Percentiles rank a stretch among this genome's conserved stretches.
Evolutionary conservation across 2,888 invertebrate genomes (phyloP).

Genomic region (Nomada ferruginata): DNA sequence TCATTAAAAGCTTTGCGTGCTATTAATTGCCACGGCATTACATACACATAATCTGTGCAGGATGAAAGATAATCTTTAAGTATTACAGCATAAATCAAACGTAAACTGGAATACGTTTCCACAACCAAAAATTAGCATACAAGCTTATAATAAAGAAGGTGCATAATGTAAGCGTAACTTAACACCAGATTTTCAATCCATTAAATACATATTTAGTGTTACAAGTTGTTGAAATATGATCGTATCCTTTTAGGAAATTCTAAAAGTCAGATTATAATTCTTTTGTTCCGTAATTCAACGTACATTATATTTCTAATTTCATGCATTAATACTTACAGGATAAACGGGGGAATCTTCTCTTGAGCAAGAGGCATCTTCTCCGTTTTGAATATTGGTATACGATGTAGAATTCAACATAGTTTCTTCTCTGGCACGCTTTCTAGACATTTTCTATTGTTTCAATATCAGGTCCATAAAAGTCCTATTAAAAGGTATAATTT

Average conservation of each 20-base stretch:
- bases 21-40: slow-evolving; percentile 28
- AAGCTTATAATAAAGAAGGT: background rate
- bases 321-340: slow-evolving; percentile 71
- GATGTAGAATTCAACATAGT: slow-evolving; percentile 65
- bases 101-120: background rate
- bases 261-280: background rate
- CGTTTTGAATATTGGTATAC: slow-evolving; percentile 69
- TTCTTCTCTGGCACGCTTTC: slow-evolving; percentile 77
- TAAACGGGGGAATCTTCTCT: slow-evolving; percentile 70
- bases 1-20: slow-evolving; percentile 44
- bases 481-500: slow-evolving; percentile 22
- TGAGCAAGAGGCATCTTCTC: slow-evolving; percentile 70
- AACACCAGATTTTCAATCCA: slow-evolving; percentile 6
- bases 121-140: background rate
- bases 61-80: slow-evolving; percentile 35
- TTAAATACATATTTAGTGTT: background rate
- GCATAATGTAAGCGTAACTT: background rate
- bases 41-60: slow-evolving; percentile 22
- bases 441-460: slow-evolving; percentile 76
- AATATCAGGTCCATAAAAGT: slow-evolving; percentile 55
- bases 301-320: background rate
- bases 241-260: background rate
- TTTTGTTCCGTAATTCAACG: too few relatives aligned
- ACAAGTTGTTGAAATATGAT: background rate
- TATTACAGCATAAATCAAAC: background rate